These are phyloP conservation scores for Odontophorus gujanensis DNA, from an alignment of 2,113 vertebrate genomes.

Conservation along the genomic window DNA sequence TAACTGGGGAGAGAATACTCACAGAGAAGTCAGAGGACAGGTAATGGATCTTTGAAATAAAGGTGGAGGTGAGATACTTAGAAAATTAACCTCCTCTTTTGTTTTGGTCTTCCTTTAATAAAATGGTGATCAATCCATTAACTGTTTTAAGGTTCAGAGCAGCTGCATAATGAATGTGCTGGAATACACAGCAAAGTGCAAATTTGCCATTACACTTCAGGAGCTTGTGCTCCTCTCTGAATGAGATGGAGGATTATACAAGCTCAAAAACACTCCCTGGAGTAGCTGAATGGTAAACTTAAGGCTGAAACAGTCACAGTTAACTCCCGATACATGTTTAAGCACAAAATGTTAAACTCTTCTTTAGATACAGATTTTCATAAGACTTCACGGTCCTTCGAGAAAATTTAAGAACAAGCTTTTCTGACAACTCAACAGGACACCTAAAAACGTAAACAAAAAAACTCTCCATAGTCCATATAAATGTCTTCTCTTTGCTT, in stretches of 20 bases:
- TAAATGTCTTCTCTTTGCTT: neutral
- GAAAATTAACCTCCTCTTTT: constrained; percentile 28
- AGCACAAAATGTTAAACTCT: neutral
- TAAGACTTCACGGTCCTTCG: neutral
- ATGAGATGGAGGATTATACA: constrained; percentile 26
- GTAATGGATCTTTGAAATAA: constrained; percentile 38
- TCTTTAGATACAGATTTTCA: neutral
- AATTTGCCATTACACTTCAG: constrained; percentile 14
- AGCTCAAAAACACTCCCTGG: constrained; percentile 14
- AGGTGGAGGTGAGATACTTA: neutral
- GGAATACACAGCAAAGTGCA: constrained; percentile 1
- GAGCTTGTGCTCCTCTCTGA: constrained; percentile 9
- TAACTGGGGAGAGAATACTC: neutral
- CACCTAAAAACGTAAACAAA: neutral
- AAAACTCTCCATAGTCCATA: neutral
- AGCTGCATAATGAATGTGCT: neutral
- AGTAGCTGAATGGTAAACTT: constrained; percentile 16
- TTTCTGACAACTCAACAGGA: neutral
- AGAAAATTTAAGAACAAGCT: neutral
- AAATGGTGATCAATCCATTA: constrained; percentile 40
- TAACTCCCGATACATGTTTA: constrained; percentile 9
- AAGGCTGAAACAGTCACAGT: neutral
- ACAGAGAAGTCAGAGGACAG: neutral
- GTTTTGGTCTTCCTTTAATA: constrained; percentile 14
- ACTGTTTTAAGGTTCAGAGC: constrained; percentile 27